Evolutionary conservation across 2,113 vertebrate genomes (phyloP).

Genomic region (Etheostoma spectabile): DNA sequence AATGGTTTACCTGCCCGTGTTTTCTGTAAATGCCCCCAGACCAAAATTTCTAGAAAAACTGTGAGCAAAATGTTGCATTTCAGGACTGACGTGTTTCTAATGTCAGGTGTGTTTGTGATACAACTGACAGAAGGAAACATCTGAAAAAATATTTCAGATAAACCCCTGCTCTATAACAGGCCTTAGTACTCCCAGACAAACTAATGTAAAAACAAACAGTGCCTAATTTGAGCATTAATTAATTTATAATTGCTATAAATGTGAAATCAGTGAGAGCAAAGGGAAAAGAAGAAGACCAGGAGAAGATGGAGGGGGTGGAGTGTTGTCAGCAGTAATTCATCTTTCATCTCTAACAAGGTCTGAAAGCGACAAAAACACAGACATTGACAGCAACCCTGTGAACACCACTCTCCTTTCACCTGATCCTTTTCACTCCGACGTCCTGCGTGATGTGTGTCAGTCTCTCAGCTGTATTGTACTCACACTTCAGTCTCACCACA

Average conservation of each 20-base stretch:
- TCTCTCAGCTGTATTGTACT: slow-evolving; percentile 49
- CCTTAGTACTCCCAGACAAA: not conserved
- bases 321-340: slow-evolving; percentile 80
- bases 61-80: slow-evolving; percentile 4
- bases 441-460: slow-evolving; percentile 49
- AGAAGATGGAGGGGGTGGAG: slow-evolving; percentile 12
- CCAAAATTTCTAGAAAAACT: slow-evolving; percentile 17
- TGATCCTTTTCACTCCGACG: slow-evolving; percentile 57
- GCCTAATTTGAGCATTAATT: slow-evolving; percentile 21
- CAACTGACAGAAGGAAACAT: not conserved
- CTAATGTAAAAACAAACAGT: slow-evolving; percentile 17
- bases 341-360: slow-evolving; percentile 84
- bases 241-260: slow-evolving; percentile 33
- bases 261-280: slow-evolving; percentile 32
- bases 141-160: not conserved
- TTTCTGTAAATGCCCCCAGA: slow-evolving; percentile 37
- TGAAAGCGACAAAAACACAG: slow-evolving; percentile 83
- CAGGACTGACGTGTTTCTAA: slow-evolving; percentile 7
- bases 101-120: not conserved
- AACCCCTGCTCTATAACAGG: not conserved
- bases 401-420: slow-evolving; percentile 69
- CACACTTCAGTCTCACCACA: slow-evolving; percentile 33
- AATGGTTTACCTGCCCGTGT: slow-evolving; percentile 40
- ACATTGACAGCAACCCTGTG: slow-evolving; percentile 73
- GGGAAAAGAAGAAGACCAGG: slow-evolving; percentile 14